Percentiles rank a stretch among this genome's conserved stretches.
Evolutionary conservation across 2,797 vertebrate genomes (phyloP).

Genomic region (Huso huso): DNA sequence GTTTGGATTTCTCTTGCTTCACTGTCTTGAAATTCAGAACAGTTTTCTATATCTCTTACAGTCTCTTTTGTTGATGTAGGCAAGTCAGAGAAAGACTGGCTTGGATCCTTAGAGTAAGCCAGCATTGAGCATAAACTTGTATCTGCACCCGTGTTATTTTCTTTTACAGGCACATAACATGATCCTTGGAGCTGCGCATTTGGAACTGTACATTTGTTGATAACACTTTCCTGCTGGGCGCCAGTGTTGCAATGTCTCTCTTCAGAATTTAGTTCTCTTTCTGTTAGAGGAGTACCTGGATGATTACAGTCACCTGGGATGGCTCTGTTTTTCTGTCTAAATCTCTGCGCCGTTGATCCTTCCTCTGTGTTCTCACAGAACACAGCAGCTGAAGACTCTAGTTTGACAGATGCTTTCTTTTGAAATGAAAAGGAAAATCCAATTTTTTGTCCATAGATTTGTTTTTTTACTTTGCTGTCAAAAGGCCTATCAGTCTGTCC

Average conservation of each 20-base stretch:
- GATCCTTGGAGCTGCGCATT: slow-evolving; percentile 30
- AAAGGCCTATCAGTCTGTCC: slow-evolving; percentile 24
- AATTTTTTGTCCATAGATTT: slow-evolving; percentile 52
- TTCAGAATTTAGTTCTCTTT: slow-evolving; percentile 37
- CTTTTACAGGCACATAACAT: slow-evolving; percentile 31
- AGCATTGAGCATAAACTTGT: slow-evolving; percentile 39
- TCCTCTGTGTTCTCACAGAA: slow-evolving; percentile 73
- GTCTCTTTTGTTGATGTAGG: slow-evolving; percentile 17
- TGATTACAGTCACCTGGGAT: slow-evolving; percentile 44
- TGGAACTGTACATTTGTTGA: slow-evolving; percentile 24
- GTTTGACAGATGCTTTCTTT: slow-evolving; percentile 68
- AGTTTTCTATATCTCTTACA: slow-evolving; percentile 21
- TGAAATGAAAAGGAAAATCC: slow-evolving; percentile 79
- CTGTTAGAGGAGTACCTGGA: slow-evolving; percentile 39
- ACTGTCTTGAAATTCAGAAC: slow-evolving; percentile 20
- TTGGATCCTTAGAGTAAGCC: slow-evolving; percentile 32
- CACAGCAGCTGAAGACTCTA: slow-evolving; percentile 74
- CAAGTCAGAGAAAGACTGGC: slow-evolving; percentile 21
- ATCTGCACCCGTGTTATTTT: slow-evolving; percentile 16
- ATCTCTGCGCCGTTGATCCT: slow-evolving; percentile 38
- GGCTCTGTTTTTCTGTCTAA: slow-evolving; percentile 56
- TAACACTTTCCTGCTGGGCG: slow-evolving; percentile 30
- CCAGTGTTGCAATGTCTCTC: slow-evolving; percentile 33
- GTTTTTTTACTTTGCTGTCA: slow-evolving; percentile 47
- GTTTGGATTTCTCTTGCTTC: slow-evolving; percentile 18